Evolutionary conservation across 1,140 invertebrate genomes (phyloP), one percentile per base, ranked within the genome.

Genomic region (Drosophila pandora): DNA sequence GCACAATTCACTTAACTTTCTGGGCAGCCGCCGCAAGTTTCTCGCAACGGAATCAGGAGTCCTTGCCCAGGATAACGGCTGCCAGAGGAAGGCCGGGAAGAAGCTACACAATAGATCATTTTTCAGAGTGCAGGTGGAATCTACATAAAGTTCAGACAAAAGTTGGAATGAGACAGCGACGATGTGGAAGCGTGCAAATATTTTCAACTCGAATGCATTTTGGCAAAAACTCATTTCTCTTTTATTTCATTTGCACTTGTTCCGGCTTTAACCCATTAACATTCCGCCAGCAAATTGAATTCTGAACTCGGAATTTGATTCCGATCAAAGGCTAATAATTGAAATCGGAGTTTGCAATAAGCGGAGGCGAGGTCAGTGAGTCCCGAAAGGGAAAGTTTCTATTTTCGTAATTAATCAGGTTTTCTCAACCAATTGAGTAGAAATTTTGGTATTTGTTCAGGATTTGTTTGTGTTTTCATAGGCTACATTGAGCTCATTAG

Each of bases 1-100:
- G 61, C 83, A 89, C 83, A 88, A 88, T 88, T 88, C 83, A 88
- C 84, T 88, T 88, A 88, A 88, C 83, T 88, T 88, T 88, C 50
- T 73, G 84, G 56, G 61, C 75, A 67, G 64, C 56, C 61, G 61
- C 62, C 73, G 53, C 83, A 87, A 82, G 82, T 85, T 87, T 70
- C 22, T 43, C 48, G 50, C 62, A 37, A 65, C 64, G 64, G 41
- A 67, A 49, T 74, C 57, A 49, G 48, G 50, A 59, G 57, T 73
- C 53, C 39, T 54, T 23, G 25, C 52, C 60, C 59, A 22, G 28
- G 37, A 34, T 17, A 37, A 37, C 34, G n/a, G 10, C 34, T 12
- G 34, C 34, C 34, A 10, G 34, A 37, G 3, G 9, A 8, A 3
- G 34, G 25, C 25, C 25, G 25, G 25, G 25, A 28, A 28, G 25